Conservation (phyloP, 2,888 invertebrate genomes). For the Athripsodes cinereus region DNA sequence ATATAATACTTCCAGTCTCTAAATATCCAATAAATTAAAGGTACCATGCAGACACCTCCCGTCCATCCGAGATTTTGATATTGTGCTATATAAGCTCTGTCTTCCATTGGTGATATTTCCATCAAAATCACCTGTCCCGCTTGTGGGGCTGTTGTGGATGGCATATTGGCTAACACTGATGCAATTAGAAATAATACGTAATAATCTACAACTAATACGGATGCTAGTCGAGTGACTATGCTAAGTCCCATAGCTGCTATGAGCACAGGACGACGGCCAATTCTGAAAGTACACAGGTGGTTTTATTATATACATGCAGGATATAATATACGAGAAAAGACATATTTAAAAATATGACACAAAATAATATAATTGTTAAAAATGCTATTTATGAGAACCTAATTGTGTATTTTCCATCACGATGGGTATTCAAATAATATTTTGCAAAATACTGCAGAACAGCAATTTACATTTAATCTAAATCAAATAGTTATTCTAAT, state of each 20-base stretch:
- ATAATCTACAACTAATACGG: conserved; percentile 37
- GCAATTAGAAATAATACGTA: conserved; percentile 41
- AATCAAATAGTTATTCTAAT: too few relatives aligned
- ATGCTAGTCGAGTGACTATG: conserved; percentile 39
- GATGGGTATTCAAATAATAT: too few relatives aligned
- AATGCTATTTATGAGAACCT: too few relatives aligned
- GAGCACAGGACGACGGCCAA: conserved; percentile 46
- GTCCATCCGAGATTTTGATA: conserved; percentile 49
- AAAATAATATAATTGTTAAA: too few relatives aligned
- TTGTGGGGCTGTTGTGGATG: conserved; percentile 43
- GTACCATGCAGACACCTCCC: conserved; percentile 44
- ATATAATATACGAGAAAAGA: too few relatives aligned
- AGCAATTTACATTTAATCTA: too few relatives aligned
- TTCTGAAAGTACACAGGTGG: too few relatives aligned
- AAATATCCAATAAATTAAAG: conserved; percentile 45
- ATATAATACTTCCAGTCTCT: conserved; percentile 46
- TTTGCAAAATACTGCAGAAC: too few relatives aligned
- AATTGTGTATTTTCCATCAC: too few relatives aligned
- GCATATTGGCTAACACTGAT: conserved; percentile 40
- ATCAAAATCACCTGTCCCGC: conserved; percentile 47
- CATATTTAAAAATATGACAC: too few relatives aligned
- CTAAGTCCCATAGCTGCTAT: conserved; percentile 41
- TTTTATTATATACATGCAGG: too few relatives aligned
- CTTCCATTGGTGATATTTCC: conserved; percentile 48
- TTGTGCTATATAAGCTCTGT: conserved; percentile 45